Evolutionary conservation across 2,888 invertebrate species (phyloP), one percentile per base, ranked within the genome.

Genomic region (Macrosoma leucophasiata): DNA sequence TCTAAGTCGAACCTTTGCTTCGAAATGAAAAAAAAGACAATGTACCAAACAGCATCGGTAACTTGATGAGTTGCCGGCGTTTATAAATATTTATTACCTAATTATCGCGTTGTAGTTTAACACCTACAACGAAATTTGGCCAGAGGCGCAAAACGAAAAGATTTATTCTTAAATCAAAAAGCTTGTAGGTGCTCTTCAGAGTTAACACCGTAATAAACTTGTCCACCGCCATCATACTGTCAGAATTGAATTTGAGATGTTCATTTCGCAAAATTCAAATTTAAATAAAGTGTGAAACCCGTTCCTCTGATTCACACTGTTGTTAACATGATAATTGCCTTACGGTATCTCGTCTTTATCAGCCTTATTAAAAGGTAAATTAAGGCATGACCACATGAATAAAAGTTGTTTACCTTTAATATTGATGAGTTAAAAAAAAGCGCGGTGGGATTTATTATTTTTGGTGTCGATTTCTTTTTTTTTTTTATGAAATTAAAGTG

Each of bases 71-170:
- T n/a, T n/a, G n/a, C n/a, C n/a, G n/a, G n/a, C 62, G 61, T 71
- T 76, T 78, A 77, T 79, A 79, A 81, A 81, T 81, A 79, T 81
- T 79, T 78, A 82, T 77, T 70, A 68, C 70, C 74, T 71, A 68
- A 77, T 78, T 78, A 79, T 71, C 49, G 57, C 51, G 58, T 55
- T 55, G 58, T 55, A 64, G 61, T 60, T 72, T 70, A 66, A 67
- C 71, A 68, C 67, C 56, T 70, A 52, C 59, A 56, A 56, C 60
- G 58, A 56, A 41, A 58, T 60, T 50, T 58, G 58, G 64, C 67
- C 62, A 54, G 52, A 47, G 67, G 67, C 66, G 48, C 41, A 44
- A 49, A 53, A 27, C 36, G 35, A 33, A 37, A 33, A 43, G 23
- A n/a, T 34, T 44, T 36, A 43, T 25, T 41, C 41, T 32, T 27